phyloP scores from a whole-genome alignment of 2,888 invertebrate species.

The Apeira syringaria region DNA sequence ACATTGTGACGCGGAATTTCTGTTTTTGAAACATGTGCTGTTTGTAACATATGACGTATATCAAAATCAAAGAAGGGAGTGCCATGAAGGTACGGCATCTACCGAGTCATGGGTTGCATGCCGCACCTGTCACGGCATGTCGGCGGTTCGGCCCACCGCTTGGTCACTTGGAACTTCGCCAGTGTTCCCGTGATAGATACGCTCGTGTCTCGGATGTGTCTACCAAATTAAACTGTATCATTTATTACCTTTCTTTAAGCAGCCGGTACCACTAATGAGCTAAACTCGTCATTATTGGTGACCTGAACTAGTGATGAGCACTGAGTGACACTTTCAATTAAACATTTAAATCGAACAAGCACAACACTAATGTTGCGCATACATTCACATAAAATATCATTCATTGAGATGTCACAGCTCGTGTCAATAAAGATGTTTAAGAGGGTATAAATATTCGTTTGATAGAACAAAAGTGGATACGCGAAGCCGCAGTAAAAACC shows the following conservation, averaged over 20 bases:
- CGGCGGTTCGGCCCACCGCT: conserved; percentile 77
- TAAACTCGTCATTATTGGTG: conserved; percentile 46
- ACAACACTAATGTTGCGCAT: conserved; percentile 3
- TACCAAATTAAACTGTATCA: conserved; percentile 81
- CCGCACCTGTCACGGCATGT: conserved; percentile 78
- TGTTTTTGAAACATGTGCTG: conserved; percentile 38
- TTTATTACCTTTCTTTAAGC: conserved; percentile 77
- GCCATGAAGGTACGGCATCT: conserved; percentile 53
- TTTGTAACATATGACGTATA: conserved; percentile 43
- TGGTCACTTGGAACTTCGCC: conserved; percentile 75
- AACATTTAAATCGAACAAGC: conserved; percentile 3
- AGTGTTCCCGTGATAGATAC: conserved; percentile 76
- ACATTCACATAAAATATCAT: conserved; percentile 56
- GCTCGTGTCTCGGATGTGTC: conserved; percentile 75
- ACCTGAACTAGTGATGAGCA: conserved; percentile 30
- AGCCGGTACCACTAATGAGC: conserved; percentile 69
- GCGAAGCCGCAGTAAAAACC: conserved; percentile 71
- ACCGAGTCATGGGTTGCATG: conserved; percentile 77
- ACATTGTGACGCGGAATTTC: no score
- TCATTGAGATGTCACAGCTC: conserved; percentile 63
- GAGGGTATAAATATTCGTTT: conserved; percentile 77
- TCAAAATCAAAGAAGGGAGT: conserved; percentile 59
- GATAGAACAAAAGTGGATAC: conserved; percentile 58
- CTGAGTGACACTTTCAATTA: conserved; percentile 17
- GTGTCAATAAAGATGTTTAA: conserved; percentile 81